Percentiles rank a stretch among this genome's conserved stretches.
Evolutionary conservation across 2,113 vertebrate species (phyloP).

Genomic region (rabbit (Oryctolagus cuniculus)): DNA sequence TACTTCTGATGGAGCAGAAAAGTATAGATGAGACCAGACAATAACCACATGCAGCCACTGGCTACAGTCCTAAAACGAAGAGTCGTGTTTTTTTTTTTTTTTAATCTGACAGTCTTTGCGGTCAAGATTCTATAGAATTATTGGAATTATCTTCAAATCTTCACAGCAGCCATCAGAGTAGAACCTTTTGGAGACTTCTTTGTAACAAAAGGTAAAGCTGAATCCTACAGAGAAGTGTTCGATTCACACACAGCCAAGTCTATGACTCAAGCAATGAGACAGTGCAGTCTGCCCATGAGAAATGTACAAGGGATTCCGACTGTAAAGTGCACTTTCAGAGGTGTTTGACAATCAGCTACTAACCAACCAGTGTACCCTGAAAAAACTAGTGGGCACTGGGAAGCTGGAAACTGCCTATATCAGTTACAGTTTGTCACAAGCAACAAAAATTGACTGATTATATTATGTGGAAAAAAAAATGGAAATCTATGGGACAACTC

Average conservation of each 20-base stretch:
- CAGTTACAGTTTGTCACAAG: not conserved
- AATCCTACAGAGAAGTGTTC: not conserved
- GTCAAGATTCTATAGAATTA: not conserved
- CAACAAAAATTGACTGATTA: not conserved
- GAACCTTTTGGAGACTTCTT: not conserved
- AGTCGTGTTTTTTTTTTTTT: not conserved
- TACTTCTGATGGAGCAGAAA: slow-evolving; percentile 3
- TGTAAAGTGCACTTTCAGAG: slow-evolving; percentile 54
- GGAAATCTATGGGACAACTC: not conserved
- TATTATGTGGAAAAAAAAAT: not conserved
- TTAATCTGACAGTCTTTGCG: not conserved
- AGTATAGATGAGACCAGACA: not conserved
- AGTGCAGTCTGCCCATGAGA: not conserved
- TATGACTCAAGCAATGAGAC: slow-evolving; percentile 37
- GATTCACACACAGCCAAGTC: not conserved
- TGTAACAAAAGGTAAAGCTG: not conserved
- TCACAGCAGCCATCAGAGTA: not conserved
- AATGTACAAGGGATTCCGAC: slow-evolving; percentile 17
- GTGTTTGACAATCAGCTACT: not conserved
- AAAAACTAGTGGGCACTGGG: not conserved
- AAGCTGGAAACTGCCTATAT: not conserved
- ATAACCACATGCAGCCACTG: not conserved
- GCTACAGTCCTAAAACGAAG: not conserved
- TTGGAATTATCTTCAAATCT: not conserved
- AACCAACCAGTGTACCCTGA: not conserved